Percentiles rank a stretch among this genome's conserved stretches.
These are phyloP conservation scores for Syncerus caffer DNA, from an alignment of 2,797 vertebrate species.

Conservation along the genomic window DNA sequence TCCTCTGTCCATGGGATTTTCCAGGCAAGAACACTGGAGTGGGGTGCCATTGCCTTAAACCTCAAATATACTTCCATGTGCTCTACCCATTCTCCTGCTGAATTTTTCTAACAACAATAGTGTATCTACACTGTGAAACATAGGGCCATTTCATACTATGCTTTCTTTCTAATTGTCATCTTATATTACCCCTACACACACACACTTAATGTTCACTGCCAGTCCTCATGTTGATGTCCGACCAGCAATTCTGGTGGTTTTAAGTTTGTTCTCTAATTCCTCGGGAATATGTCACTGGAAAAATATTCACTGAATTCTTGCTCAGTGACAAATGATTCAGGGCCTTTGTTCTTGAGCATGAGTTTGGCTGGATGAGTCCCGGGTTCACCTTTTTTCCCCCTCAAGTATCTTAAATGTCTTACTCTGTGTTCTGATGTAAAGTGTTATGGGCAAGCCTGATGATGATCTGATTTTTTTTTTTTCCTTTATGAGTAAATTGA, in stretches of 20 bases:
- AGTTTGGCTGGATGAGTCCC: neutral
- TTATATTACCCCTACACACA: neutral
- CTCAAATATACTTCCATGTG: neutral
- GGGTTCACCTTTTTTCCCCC: neutral
- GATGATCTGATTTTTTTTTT: neutral
- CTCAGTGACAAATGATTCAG: neutral
- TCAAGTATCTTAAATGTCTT: neutral
- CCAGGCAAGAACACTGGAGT: too few relatives aligned
- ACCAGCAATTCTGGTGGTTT: neutral
- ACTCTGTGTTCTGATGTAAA: neutral
- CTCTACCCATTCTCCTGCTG: neutral
- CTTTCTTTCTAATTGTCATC: neutral
- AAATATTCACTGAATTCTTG: neutral
- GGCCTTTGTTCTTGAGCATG: neutral
- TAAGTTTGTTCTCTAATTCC: neutral
- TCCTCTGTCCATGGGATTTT: too few relatives aligned
- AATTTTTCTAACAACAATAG: neutral
- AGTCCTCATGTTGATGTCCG: neutral
- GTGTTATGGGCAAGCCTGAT: neutral
- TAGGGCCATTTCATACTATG: neutral
- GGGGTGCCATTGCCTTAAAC: neutral
- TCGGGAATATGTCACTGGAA: neutral
- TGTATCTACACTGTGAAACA: neutral
- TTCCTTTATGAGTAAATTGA: neutral
- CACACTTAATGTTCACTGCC: neutral